Conservation (phyloP, 2,888 invertebrate genomes). For the Cyaniris semiargus region DNA sequence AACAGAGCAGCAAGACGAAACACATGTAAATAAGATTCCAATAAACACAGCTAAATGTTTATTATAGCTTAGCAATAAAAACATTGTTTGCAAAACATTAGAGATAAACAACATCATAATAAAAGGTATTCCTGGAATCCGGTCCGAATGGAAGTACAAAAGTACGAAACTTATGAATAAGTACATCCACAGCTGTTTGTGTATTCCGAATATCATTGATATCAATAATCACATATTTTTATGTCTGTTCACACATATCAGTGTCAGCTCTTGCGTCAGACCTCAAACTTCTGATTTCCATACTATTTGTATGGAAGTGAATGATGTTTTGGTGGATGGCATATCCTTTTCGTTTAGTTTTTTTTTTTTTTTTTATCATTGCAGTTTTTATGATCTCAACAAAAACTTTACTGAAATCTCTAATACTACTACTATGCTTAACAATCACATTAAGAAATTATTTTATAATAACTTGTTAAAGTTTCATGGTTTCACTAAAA, state of each 20-base stretch:
- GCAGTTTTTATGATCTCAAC: background rate
- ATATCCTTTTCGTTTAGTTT: too few relatives aligned
- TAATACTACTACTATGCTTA: background rate
- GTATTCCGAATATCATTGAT: constrained; percentile 25
- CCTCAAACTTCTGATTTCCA: constrained; percentile 20
- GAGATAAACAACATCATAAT: background rate
- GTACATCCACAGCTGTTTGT: background rate
- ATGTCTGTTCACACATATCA: constrained; percentile 21
- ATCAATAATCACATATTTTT: constrained; percentile 28
- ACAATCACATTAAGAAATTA: background rate
- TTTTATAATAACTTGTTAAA: background rate
- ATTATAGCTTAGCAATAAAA: background rate
- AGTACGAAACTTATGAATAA: background rate
- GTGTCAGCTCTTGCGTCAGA: constrained; percentile 29
- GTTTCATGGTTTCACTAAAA: background rate
- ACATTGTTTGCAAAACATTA: constrained; percentile 14
- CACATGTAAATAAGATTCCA: background rate
- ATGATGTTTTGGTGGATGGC: background rate
- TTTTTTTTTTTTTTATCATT: background rate
- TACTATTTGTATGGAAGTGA: constrained; percentile 20
- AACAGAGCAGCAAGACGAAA: background rate
- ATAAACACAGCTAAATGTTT: constrained; percentile 11
- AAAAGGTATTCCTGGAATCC: background rate
- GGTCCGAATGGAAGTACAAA: background rate
- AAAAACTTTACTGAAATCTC: background rate